These are phyloP conservation scores for Pseudolaguvia tuberculata DNA, from an alignment of 2,113 vertebrate genomes.

Conservation along the genomic window DNA sequence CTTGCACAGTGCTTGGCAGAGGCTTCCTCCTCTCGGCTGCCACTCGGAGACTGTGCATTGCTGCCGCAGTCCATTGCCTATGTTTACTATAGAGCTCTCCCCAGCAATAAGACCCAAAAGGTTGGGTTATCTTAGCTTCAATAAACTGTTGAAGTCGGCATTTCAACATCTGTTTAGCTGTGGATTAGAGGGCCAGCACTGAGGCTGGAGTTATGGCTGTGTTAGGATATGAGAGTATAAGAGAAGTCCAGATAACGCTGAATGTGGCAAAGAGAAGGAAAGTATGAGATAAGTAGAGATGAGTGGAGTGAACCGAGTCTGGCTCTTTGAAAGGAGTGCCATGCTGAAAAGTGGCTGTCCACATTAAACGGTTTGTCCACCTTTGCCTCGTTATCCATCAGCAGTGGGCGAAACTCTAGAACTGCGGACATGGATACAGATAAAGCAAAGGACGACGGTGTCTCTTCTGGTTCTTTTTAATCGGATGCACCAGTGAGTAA, in stretches of 20 bases:
- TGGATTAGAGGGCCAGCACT: constrained; percentile 61
- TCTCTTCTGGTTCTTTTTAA: not conserved
- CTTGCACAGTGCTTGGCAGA: constrained; percentile 55
- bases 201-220: constrained; percentile 43
- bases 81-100: constrained; percentile 64
- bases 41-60: constrained; percentile 49
- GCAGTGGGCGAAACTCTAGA: constrained; percentile 8
- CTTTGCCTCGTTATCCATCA: not conserved
- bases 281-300: constrained; percentile 37
- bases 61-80: constrained; percentile 48
- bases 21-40: constrained; percentile 50
- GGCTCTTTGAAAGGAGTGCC: constrained; percentile 20
- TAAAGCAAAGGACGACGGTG: not conserved
- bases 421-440: not conserved
- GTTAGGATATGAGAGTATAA: not conserved
- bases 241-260: not conserved
- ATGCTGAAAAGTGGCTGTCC: constrained; percentile 27
- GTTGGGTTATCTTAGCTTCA: constrained; percentile 63
- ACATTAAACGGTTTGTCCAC: constrained; percentile 28
- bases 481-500: not conserved
- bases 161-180: constrained; percentile 67
- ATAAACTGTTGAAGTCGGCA: constrained; percentile 65
- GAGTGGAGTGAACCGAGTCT: constrained; percentile 36
- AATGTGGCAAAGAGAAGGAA: constrained; percentile 15
- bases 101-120: constrained; percentile 56